These are phyloP conservation scores for Thomomys bottae DNA, from an alignment of 2,113 vertebrate genomes.

Conservation along the genomic window DNA sequence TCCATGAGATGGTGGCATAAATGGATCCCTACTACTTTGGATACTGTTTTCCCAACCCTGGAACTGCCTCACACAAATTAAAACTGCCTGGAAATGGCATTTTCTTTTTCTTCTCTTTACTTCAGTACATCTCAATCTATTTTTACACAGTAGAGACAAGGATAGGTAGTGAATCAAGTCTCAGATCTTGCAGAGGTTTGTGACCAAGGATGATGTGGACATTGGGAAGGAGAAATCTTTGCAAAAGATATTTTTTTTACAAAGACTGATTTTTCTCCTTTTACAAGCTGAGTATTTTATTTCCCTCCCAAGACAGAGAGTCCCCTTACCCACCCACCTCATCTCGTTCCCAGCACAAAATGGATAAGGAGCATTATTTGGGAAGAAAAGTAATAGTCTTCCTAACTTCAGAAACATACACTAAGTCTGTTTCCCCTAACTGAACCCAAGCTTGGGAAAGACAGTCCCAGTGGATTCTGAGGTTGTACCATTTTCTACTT, in stretches of 20 bases:
- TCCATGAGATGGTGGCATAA: not conserved
- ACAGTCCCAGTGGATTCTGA: not conserved
- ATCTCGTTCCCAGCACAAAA: not conserved
- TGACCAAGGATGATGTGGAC: not conserved
- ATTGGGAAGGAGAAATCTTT: too few species aligned
- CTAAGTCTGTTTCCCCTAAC: not conserved
- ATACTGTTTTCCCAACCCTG: slow-evolving; percentile 12
- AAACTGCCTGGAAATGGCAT: not conserved
- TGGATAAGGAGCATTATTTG: not conserved
- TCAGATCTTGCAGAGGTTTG: not conserved
- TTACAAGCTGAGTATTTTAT: slow-evolving; percentile 2
- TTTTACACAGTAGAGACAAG: not conserved
- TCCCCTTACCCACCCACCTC: not conserved
- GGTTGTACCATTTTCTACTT: too few species aligned
- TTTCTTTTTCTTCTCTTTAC: not conserved
- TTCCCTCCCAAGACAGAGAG: not conserved
- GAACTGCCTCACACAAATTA: not conserved
- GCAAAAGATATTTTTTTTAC: not conserved
- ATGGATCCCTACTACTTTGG: not conserved
- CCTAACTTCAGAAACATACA: not conserved
- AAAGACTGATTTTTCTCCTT: not conserved
- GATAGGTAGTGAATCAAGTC: not conserved
- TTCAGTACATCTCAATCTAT: not conserved
- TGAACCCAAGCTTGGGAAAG: not conserved
- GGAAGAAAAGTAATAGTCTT: not conserved